These are phyloP conservation scores for Gryllus bimaculatus DNA, from an alignment of 1,140 invertebrate species.

Conservation along the genomic window DNA sequence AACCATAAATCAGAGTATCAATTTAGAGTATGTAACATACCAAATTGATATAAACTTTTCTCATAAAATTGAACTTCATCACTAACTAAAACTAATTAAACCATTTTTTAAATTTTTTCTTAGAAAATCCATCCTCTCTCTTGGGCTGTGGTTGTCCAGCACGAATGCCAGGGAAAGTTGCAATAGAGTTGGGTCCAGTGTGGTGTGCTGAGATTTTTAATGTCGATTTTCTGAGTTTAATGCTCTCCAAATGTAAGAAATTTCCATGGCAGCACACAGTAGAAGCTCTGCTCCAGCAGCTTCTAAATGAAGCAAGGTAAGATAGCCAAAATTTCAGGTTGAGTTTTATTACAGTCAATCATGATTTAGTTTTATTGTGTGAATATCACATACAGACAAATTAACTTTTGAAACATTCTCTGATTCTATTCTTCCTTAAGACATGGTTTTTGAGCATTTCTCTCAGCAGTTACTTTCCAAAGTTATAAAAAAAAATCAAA, in stretches of 20 bases:
- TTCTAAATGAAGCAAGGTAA: conserved; percentile 19
- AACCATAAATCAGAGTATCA: too few relatives aligned
- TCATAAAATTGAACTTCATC: not conserved
- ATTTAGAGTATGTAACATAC: not conserved
- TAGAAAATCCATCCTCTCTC: conserved; percentile 14
- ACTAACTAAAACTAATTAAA: not conserved
- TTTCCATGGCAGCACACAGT: not conserved
- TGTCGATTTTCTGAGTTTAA: conserved; percentile 13
- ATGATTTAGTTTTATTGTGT: too few relatives aligned
- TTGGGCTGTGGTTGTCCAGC: conserved; percentile 17
- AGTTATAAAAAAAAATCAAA: too few relatives aligned
- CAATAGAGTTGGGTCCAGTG: conserved; percentile 18
- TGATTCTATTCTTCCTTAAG: too few relatives aligned
- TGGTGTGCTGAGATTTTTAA: conserved; percentile 20
- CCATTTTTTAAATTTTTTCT: not conserved
- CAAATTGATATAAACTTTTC: not conserved
- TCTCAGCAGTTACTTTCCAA: too few relatives aligned
- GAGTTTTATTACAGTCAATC: too few relatives aligned
- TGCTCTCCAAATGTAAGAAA: conserved; percentile 10
- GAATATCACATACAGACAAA: too few relatives aligned
- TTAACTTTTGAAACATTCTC: too few relatives aligned
- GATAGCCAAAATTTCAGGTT: not conserved
- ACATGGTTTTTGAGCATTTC: too few relatives aligned
- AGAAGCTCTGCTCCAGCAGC: not conserved
- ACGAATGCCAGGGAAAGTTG: conserved; percentile 17